Conservation (phyloP, 2,113 vertebrate genomes). For the Burhinus oedicnemus region DNA sequence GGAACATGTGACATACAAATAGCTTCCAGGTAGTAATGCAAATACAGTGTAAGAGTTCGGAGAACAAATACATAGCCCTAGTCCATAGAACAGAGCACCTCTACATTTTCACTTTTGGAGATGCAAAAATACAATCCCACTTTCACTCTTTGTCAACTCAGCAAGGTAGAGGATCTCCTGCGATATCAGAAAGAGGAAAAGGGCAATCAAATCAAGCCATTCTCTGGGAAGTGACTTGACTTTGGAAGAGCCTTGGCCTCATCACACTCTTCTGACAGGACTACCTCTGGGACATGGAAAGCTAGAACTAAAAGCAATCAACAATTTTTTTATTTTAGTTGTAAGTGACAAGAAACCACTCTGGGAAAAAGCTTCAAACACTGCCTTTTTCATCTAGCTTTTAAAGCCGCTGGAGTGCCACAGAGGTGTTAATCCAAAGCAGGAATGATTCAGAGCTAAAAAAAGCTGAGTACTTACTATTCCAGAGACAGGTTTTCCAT, state of each 20-base stretch:
- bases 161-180: background rate
- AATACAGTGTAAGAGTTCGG: background rate
- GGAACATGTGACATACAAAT: background rate
- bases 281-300: background rate
- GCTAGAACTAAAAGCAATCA: background rate
- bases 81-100: background rate
- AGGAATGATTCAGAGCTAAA: background rate
- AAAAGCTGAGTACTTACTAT: constrained; percentile 17
- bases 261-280: background rate
- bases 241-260: background rate
- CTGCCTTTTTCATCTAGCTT: background rate
- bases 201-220: background rate
- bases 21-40: background rate
- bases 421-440: background rate
- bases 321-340: background rate
- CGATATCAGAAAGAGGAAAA: background rate
- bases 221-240: background rate
- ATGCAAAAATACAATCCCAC: background rate
- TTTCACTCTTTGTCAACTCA: background rate
- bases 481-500: background rate
- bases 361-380: fast-evolving
- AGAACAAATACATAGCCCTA: background rate
- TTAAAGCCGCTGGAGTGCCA: background rate
- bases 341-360: background rate
- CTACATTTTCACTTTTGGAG: background rate